Conservation (phyloP, 2,888 invertebrate genomes). For the Noctua comes region DNA sequence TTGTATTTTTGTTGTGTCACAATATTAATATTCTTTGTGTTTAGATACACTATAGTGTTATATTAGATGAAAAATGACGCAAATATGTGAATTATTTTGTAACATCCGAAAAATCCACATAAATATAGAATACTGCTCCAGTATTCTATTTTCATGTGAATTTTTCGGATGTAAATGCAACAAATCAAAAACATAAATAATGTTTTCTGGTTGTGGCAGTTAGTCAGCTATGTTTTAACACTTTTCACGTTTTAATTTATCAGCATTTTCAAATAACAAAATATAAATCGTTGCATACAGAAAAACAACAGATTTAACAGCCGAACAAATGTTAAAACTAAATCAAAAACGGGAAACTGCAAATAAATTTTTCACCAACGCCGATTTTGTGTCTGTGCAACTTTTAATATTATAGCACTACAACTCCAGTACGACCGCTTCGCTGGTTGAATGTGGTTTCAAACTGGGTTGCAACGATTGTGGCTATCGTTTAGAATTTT, state of each 20-base stretch:
- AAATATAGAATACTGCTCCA: not conserved
- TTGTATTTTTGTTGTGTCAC: too few relatives aligned
- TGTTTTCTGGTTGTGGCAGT: not conserved
- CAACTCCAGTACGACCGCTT: conserved; percentile 22
- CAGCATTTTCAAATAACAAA: conserved; percentile 18
- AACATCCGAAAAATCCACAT: not conserved
- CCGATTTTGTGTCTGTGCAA: conserved; percentile 35
- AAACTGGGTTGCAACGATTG: conserved; percentile 42
- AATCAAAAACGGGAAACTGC: conserved; percentile 44
- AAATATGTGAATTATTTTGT: not conserved
- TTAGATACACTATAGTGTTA: too few relatives aligned
- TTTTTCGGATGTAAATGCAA: not conserved
- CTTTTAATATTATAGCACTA: conserved; percentile 51
- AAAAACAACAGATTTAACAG: conserved; percentile 47
- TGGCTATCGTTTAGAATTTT: conserved; percentile 31
- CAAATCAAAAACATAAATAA: conserved; percentile 1
- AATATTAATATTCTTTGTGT: not conserved
- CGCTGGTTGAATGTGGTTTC: conserved; percentile 29
- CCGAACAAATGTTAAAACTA: conserved; percentile 41
- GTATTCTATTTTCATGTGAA: not conserved
- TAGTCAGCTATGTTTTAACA: not conserved
- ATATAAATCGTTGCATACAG: conserved; percentile 22
- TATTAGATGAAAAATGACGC: not conserved
- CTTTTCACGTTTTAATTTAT: conserved; percentile 1
- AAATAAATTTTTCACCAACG: conserved; percentile 45